These are phyloP conservation scores for Charina bottae DNA, from an alignment of 2,113 vertebrate genomes.

Conservation along the genomic window DNA sequence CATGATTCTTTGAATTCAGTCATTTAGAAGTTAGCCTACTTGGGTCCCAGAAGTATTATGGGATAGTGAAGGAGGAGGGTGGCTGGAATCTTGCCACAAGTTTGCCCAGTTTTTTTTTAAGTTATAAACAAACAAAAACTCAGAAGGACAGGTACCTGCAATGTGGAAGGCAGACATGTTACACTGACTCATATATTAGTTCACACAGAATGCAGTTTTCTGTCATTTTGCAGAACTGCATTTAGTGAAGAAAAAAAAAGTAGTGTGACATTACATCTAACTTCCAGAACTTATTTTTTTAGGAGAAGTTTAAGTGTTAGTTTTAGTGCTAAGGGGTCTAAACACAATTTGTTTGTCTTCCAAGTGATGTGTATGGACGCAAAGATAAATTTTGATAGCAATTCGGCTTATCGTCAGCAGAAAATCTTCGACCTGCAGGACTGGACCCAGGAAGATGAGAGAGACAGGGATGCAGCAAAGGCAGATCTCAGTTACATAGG, in stretches of 20 bases:
- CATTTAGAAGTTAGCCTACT: background rate
- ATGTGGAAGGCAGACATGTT: background rate
- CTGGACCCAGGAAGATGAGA: slow-evolving; percentile 94
- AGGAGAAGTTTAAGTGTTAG: slow-evolving; percentile 1
- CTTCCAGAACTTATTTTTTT: background rate
- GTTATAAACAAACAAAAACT: background rate
- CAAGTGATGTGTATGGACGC: slow-evolving; percentile 98
- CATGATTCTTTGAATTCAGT: background rate
- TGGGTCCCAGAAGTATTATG: background rate
- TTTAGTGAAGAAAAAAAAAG: background rate
- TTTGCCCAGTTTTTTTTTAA: background rate
- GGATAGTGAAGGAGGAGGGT: background rate
- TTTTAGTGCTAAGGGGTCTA: slow-evolving; percentile 37
- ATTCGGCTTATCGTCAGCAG: slow-evolving; percentile 92
- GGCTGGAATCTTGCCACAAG: background rate
- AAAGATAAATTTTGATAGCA: slow-evolving; percentile 98
- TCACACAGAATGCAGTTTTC: background rate
- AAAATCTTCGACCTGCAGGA: slow-evolving; percentile 91
- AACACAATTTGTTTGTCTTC: slow-evolving; percentile 5
- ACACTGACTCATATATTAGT: no score
- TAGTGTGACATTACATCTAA: background rate
- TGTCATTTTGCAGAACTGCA: background rate
- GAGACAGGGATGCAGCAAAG: slow-evolving; percentile 89
- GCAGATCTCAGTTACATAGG: slow-evolving; percentile 97
- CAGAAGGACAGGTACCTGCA: background rate